Conservation (phyloP, 2,113 vertebrate species). For the Perccottus glenii region DNA sequence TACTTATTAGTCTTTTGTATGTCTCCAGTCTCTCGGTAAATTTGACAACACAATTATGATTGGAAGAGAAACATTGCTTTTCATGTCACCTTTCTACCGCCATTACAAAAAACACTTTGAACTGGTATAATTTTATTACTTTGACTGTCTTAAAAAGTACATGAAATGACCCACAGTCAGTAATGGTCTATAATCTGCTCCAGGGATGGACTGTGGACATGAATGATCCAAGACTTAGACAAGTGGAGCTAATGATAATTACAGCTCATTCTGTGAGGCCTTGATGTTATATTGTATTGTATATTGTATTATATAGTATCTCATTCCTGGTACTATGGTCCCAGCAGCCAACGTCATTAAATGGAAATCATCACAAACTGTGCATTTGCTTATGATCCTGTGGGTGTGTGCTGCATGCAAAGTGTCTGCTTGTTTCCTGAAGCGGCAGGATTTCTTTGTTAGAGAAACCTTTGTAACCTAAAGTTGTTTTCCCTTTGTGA, state of each 20-base stretch:
- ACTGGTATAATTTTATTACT: too few species aligned
- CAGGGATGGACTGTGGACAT: background rate
- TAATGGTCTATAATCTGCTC: background rate
- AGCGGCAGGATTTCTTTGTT: conserved; percentile 35
- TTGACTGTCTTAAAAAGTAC: background rate
- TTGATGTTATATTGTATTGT: conserved; percentile 17
- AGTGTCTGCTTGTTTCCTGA: conserved; percentile 1
- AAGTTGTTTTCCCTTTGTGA: background rate
- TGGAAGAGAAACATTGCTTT: too few species aligned
- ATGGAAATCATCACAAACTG: conserved; percentile 58
- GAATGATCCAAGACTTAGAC: conserved; percentile 2
- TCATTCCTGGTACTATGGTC: conserved; percentile 18
- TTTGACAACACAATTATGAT: too few species aligned
- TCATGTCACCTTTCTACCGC: too few species aligned
- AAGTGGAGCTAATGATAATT: conserved; percentile 35
- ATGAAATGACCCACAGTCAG: background rate
- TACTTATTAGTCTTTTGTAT: too few species aligned
- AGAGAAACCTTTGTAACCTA: background rate
- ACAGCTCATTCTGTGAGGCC: conserved; percentile 14
- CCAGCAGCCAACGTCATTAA: conserved; percentile 44
- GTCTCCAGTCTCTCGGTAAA: too few species aligned
- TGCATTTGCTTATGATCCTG: conserved; percentile 67
- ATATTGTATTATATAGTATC: too few species aligned
- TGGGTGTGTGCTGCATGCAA: conserved; percentile 49
- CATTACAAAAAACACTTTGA: too few species aligned